These are phyloP conservation scores for Dendrolimus houi DNA, from an alignment of 2,888 invertebrate species.

Conservation along the genomic window DNA sequence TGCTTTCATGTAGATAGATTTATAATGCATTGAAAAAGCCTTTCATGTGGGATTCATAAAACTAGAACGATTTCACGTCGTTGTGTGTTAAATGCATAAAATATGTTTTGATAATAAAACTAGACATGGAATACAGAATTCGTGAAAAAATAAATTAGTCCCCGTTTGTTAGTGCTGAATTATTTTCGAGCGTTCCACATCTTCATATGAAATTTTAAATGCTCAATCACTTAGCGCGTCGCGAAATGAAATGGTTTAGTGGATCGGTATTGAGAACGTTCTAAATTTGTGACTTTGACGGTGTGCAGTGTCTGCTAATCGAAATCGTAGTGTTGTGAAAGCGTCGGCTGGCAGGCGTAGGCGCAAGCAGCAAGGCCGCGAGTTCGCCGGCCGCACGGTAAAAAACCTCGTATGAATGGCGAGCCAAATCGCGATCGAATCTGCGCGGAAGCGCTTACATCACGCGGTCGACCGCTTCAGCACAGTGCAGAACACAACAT, in stretches of 20 bases:
- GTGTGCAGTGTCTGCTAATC: conserved; percentile 18
- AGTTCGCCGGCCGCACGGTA: conserved; percentile 54
- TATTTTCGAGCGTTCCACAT: no score
- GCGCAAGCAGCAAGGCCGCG: conserved; percentile 59
- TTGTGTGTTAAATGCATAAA: no score
- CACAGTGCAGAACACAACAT: conserved; percentile 25
- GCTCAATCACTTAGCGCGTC: neutral
- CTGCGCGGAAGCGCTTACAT: conserved; percentile 51
- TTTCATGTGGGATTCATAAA: neutral
- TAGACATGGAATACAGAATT: no score
- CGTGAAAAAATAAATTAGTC: no score
- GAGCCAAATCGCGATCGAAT: conserved; percentile 42
- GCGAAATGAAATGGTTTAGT: neutral
- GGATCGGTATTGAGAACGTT: conserved; percentile 27
- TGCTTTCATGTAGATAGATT: neutral
- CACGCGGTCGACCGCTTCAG: conserved; percentile 29
- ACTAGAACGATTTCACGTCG: no score
- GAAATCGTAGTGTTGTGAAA: conserved; percentile 1
- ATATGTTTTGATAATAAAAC: no score
- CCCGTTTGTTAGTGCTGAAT: no score
- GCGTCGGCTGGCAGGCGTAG: conserved; percentile 29
- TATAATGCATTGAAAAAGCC: conserved; percentile 1
- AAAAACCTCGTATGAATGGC: conserved; percentile 67
- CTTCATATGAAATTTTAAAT: neutral
- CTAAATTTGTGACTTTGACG: conserved; percentile 46